Evolutionary conservation across 2,797 vertebrate genomes (phyloP).

Genomic region (Bucorvus abyssinicus): DNA sequence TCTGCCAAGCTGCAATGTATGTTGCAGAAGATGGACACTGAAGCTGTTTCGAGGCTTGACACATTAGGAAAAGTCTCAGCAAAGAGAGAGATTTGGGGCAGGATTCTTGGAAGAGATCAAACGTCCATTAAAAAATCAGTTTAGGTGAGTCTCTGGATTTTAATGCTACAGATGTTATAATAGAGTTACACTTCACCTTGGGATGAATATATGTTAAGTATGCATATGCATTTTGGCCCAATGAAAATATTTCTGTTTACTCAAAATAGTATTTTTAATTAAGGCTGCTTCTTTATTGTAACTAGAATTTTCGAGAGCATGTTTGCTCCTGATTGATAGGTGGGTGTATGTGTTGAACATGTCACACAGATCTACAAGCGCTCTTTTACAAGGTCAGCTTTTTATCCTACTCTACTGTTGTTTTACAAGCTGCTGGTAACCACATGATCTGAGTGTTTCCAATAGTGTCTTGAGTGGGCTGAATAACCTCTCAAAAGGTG

Average conservation of each 20-base stretch:
- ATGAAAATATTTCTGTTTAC: not conserved
- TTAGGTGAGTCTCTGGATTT: not conserved
- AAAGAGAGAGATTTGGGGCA: not conserved
- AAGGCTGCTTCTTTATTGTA: not conserved
- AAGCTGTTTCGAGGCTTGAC: not conserved
- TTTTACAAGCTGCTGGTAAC: not conserved
- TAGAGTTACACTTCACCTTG: not conserved
- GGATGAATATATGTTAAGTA: not conserved
- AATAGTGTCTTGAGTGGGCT: not conserved
- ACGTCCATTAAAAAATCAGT: not conserved
- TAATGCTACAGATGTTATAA: not conserved
- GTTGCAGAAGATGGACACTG: not conserved
- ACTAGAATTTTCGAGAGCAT: not conserved
- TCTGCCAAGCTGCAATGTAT: not conserved
- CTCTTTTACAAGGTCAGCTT: not conserved
- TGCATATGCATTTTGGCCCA: not conserved
- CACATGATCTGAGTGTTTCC: not conserved
- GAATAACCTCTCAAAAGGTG: not conserved
- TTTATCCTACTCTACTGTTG: not conserved
- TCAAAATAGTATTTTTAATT: not conserved
- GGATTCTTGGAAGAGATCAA: not conserved
- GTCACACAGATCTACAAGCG: accelerated
- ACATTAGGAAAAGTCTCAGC: not conserved
- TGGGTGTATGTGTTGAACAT: not conserved
- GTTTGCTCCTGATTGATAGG: not conserved